Base-by-base conservation (phyloP, 2,797 vertebrate genomes). In the Pelochelys cantorii region DNA sequence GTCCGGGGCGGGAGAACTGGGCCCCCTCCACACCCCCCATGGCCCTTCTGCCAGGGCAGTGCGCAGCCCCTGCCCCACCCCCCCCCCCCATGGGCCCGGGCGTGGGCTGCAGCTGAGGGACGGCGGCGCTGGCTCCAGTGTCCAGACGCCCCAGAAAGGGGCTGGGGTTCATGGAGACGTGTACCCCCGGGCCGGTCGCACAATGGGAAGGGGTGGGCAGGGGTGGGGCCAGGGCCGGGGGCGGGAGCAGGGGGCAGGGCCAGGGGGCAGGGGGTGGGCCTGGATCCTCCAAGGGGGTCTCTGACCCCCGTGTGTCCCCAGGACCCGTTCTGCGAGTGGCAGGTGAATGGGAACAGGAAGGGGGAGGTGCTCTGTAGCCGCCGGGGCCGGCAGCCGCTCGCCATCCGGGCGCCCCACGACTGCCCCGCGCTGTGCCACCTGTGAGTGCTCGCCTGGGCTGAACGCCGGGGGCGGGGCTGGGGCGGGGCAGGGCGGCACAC, bases 321-420 rank as follows among this genome's bases (percentile, higher is more conserved):
- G 99, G 99, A 99, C 53, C 97, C 97, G 18, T 99, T 98, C 90
- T 99, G 99, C 0, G 99, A 99, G 95, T 99, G 99, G 99, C 99
- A 99, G 95, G 98, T 99, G 86, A 99, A 98, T 94, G 98, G 98
- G 93, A 99, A 97, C 96, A 99, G 99, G 96, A 99, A 99, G 94
- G 99, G 98, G 1, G 99, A 99, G 9, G 99, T 99, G 7, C 98
- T 98, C 7, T 99, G 99, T 95, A 99, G 98, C 89, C 98, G 99
- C 17, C 98, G 99, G 20, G 99, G 99, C 59, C 98, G 98, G 84
- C 95, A 98, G 37, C 98, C 98, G 37, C 98, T 98, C 6, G 99
- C 99, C n/a, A 98, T 99, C 93, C 98, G 98, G 81, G 98, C 98
- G 81, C 97, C 98, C 0, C 94, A 83, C 20, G 98, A 97, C 0